A percentile compares a stretch with the other conserved stretches of the same genome.
Evolutionary conservation across 2,797 vertebrate species (phyloP).

Genomic region (Florisuga fusca): DNA sequence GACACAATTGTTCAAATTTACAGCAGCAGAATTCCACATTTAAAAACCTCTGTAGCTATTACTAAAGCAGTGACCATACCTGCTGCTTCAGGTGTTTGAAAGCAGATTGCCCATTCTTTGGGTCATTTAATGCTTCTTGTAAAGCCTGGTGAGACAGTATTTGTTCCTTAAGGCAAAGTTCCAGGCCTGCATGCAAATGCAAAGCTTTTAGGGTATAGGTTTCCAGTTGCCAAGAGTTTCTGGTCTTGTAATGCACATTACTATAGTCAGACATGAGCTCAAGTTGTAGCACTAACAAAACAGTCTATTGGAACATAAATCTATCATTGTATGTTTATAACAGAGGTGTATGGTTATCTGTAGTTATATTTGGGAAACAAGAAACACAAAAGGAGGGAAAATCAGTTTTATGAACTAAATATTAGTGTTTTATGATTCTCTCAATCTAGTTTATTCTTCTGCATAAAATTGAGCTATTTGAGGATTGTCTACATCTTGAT

Average conservation of each 20-base stretch:
- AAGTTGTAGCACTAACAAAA: background rate
- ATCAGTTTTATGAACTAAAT: background rate
- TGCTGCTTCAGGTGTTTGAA: conserved; percentile 96
- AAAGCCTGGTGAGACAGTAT: conserved; percentile 86
- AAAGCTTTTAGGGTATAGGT: background rate
- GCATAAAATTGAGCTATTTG: background rate
- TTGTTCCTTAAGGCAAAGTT: conserved; percentile 76
- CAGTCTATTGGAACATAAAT: background rate
- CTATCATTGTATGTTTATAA: background rate
- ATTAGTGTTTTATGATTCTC: background rate
- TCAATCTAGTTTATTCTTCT: background rate
- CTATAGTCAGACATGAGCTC: background rate
- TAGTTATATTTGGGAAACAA: background rate
- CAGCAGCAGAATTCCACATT: background rate
- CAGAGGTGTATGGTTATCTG: background rate
- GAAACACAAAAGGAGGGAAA: background rate
- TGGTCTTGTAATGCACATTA: background rate
- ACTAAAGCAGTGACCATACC: conserved; percentile 76
- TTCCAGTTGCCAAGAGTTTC: background rate
- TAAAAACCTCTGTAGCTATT: background rate
- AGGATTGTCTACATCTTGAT: background rate
- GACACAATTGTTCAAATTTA: fast-evolving
- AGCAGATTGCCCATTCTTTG: conserved; percentile 91
- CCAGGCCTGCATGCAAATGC: conserved; percentile 80
- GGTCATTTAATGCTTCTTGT: conserved; percentile 85